Conservation (phyloP, 2,888 invertebrate species). For the Lottia gigantea region DNA sequence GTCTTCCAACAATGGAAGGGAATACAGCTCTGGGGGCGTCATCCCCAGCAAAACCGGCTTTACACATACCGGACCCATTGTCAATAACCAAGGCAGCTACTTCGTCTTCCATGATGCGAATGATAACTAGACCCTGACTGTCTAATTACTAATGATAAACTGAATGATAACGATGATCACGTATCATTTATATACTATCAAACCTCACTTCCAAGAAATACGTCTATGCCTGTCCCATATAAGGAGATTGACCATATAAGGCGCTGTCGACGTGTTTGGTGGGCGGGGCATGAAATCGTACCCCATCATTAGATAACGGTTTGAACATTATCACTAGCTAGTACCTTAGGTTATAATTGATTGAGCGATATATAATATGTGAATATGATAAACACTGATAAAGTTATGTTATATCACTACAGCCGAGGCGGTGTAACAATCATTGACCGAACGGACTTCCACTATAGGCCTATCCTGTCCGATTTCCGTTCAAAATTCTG, state of each 20-base stretch:
- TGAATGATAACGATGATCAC: not conserved
- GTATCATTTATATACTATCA: not conserved
- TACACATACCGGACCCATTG: slow-evolving; percentile 8
- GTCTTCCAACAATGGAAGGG: slow-evolving; percentile 1
- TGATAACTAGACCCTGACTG: not conserved
- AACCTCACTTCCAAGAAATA: slow-evolving; percentile 2
- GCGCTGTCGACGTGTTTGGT: too few relatives aligned
- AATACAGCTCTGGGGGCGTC: slow-evolving; percentile 9
- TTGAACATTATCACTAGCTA: too few relatives aligned
- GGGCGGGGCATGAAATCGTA: too few relatives aligned
- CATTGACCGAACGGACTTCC: too few relatives aligned
- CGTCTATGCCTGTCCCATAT: not conserved
- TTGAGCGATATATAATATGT: too few relatives aligned
- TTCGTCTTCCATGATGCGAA: slow-evolving; percentile 7
- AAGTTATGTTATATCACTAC: too few relatives aligned
- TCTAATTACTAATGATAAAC: not conserved
- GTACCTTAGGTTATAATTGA: too few relatives aligned
- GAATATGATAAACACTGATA: too few relatives aligned
- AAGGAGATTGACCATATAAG: not conserved
- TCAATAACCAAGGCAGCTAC: not conserved
- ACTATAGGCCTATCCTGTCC: too few relatives aligned
- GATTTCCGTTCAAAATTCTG: too few relatives aligned
- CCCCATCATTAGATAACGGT: too few relatives aligned
- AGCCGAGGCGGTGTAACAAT: too few relatives aligned
- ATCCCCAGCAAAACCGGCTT: slow-evolving; percentile 10